Evolutionary conservation across 2,797 vertebrate genomes (phyloP).

Genomic region (Sebastolobus altivelis): DNA sequence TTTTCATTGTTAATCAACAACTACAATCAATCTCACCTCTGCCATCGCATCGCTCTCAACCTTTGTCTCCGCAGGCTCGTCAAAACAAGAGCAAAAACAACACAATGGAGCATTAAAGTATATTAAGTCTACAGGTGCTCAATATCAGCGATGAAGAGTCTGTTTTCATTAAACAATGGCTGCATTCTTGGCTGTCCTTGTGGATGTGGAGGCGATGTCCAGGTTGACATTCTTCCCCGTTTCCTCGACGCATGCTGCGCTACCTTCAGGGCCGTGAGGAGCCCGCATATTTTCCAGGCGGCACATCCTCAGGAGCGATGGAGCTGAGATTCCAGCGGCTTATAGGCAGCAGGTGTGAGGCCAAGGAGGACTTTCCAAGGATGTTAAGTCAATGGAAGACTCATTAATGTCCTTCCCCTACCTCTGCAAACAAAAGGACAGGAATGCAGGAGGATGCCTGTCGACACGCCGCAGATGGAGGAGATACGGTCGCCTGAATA

Average conservation of each 20-base stretch:
- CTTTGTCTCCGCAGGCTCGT: slow-evolving; percentile 48
- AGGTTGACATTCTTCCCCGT: slow-evolving; percentile 79
- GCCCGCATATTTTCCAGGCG: slow-evolving; percentile 80
- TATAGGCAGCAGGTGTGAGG: slow-evolving; percentile 84
- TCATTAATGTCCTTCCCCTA: slow-evolving; percentile 82
- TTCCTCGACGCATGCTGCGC: slow-evolving; percentile 79
- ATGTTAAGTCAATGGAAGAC: slow-evolving; percentile 85
- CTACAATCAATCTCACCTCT: slow-evolving; percentile 48
- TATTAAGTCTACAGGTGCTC: slow-evolving; percentile 86
- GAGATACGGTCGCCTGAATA: slow-evolving; percentile 80
- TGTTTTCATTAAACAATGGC: slow-evolving; percentile 80
- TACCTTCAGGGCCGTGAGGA: slow-evolving; percentile 62
- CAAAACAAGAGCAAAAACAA: slow-evolving; percentile 70
- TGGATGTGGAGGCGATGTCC: slow-evolving; percentile 75
- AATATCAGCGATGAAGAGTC: slow-evolving; percentile 77
- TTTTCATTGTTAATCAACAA: slow-evolving; percentile 49
- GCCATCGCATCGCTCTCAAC: slow-evolving; percentile 32
- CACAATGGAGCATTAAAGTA: slow-evolving; percentile 71
- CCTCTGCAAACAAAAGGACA: slow-evolving; percentile 84
- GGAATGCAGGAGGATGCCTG: slow-evolving; percentile 87
- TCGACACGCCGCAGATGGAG: slow-evolving; percentile 78
- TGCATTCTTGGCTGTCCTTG: slow-evolving; percentile 80
- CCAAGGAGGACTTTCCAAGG: slow-evolving; percentile 85
- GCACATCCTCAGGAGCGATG: slow-evolving; percentile 78
- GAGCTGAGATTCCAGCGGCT: slow-evolving; percentile 68